Evolutionary conservation across 92 coral and sea anemone genomes (phyloP), one percentile per base, ranked within the genome.

Genomic region (Parazoanthus atlanticus): DNA sequence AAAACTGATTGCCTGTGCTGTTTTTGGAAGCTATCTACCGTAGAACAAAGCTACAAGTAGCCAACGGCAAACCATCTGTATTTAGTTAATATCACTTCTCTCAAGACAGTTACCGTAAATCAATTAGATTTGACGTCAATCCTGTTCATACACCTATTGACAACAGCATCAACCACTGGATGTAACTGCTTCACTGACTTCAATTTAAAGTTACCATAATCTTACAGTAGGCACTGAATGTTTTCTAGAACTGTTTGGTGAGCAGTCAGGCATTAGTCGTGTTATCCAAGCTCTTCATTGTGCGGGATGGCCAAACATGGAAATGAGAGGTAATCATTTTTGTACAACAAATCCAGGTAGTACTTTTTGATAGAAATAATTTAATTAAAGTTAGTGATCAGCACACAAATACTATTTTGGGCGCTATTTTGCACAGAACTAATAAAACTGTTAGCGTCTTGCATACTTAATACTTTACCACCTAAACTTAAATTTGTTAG

Each of bases 241-340:
- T 76, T 70, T 90, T 82, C 5, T 82, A 90, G 99, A 96, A 83
- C 95, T 94, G 25, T 94, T 95, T 94, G 93, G 94, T 56, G 98
- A 97, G 90, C 93, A 93, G 89, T 90, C 92, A 36, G 99, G 99
- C 23, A 85, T 95, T 91, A 96, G 80, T 10, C 92, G 99, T 85
- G 95, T 97, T 21, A 80, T 92, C 73, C 97, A 94, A 84, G 99
- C 99, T 38, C 91, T 97, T 6, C 98, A 97, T 61, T 94, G 98
- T 93, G 98, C 95, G 26, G 97, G 94, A 76, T 97, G 99, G 99
- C 96, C 98, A 74, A 91, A 92, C 70, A 88, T 97, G 88, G 79
- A 89, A 82, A 88, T 97, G 89, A 94, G 80, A 93, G 95, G 98
- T 92, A 85, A 69, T 7, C 26, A 61, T 61, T 1, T 46, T 54